Evolutionary conservation across 2,888 invertebrate genomes (phyloP).

Genomic region (Acleris holmiana): DNA sequence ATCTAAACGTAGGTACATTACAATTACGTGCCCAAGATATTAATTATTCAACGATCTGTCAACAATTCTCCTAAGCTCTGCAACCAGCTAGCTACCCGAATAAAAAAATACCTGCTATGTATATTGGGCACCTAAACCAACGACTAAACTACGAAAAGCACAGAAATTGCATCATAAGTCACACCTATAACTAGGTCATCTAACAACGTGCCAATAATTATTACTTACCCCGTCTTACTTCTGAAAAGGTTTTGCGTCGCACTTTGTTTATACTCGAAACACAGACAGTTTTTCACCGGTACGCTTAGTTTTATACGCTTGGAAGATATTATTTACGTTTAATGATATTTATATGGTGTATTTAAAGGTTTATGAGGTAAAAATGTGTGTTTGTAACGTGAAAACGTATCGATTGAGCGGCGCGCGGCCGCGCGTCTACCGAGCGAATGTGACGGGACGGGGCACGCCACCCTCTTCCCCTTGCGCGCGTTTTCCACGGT

Average conservation of each 20-base stretch:
- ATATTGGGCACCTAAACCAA: slow-evolving; percentile 3
- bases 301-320: background rate
- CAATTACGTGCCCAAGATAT: background rate
- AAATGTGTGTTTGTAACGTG: slow-evolving; percentile 25
- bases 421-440: slow-evolving; percentile 72
- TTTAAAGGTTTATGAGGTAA: slow-evolving; percentile 12
- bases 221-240: slow-evolving; percentile 69
- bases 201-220: slow-evolving; percentile 75
- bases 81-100: too few relatives aligned
- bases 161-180: slow-evolving; percentile 36
- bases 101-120: too few relatives aligned
- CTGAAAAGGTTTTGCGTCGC: slow-evolving; percentile 65
- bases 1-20: too few relatives aligned
- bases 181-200: slow-evolving; percentile 73
- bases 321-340: background rate
- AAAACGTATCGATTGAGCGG: slow-evolving; percentile 53
- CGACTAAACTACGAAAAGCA: slow-evolving; percentile 10
- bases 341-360: slow-evolving; percentile 5
- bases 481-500: slow-evolving; percentile 80
- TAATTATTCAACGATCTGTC: slow-evolving; percentile 3
- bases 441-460: slow-evolving; percentile 65
- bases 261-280: slow-evolving; percentile 50
- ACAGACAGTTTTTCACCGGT: background rate
- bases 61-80: background rate
- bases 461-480: slow-evolving; percentile 48